Evolutionary conservation across 92 coral and sea anemone genomes (phyloP), one percentile per base, ranked within the genome.

Genomic region (Parazoanthus darwini): DNA sequence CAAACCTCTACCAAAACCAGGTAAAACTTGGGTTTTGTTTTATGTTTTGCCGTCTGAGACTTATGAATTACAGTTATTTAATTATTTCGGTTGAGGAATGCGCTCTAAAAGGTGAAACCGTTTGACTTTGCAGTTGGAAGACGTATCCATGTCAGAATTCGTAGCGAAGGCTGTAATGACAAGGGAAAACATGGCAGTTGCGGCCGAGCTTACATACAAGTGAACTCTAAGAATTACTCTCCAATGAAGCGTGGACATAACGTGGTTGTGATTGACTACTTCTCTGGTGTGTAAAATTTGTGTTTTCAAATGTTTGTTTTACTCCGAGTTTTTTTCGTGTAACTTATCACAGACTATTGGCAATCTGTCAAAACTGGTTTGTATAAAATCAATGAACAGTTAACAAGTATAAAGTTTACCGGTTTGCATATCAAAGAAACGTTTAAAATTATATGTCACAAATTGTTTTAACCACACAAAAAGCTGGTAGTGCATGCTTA

Each of bases 221-320:
- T 82, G 14, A 82, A 82, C 29, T 82, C 86, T 42, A 82, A 68
- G 65, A 82, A 82, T 29, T 82, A 82, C 68, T 82, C 86, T 26
- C 86, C 86, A 16, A 68, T 82, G 86, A 82, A 82, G 56, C 86
- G 86, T 72, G 86, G 86, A 68, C 77, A 82, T 43, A 82, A 82
- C 58, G 86, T 82, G 77, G 86, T 82, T 68, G 86, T 82, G 3
- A 46, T 82, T 11, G 86, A 82, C 46, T 82, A 82, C 63, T 68
- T 65, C 22, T 82, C 86, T 29, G 86, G 86, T 82, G 20, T n/a
- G 86, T 82, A 42, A 23, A 44, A 18, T 6, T 66, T n/a, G 3
- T 43, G 0, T 16, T 37, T 13, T 36, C 29, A 66, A 6, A 15
- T 9, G 7, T 66, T 25, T 70, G 73, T 66, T 23, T 23, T 68